Conservation (phyloP, 2,113 vertebrate species). For the mouse (Mus musculus) region GRCm39 chr9:25405001-25405500, state of each 20-base stretch:
- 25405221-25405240: neutral
- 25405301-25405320: neutral
- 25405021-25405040: neutral
- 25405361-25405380: rapidly evolving
- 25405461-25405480: too few species aligned
- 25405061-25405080: neutral
- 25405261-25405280: neutral
- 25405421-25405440: too few species aligned
- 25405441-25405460: neutral
- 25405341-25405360: too few species aligned
- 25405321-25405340: neutral
- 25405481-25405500: neutral
- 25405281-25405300: neutral
- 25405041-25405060: neutral
- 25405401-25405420: neutral
- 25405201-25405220: neutral
- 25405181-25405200: neutral
- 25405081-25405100: neutral
- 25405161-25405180: neutral
- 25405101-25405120: neutral
- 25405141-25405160: neutral
- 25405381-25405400: rapidly evolving
- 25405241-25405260: neutral
- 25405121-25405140: too few species aligned
- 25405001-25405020: too few species aligned